A percentile compares a stretch with the other conserved stretches of the same genome.
Evolutionary conservation across 2,797 vertebrate genomes (phyloP).

Genomic region (Coranthus polyacanthus): DNA sequence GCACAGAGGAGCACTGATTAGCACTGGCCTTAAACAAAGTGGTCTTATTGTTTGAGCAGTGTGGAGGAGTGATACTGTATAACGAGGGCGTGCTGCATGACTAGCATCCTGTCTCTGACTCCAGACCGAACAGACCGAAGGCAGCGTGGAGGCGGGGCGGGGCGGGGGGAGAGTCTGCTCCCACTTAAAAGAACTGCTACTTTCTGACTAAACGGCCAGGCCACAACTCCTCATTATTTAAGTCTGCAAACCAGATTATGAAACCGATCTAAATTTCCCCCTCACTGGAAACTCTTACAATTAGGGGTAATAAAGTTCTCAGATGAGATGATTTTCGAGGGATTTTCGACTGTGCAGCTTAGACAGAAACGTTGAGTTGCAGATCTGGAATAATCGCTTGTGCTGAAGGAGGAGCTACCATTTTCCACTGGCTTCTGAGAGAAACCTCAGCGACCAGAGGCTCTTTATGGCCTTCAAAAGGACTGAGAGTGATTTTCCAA

Average conservation of each 20-base stretch:
- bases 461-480: conserved; percentile 52
- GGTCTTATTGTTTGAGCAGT: conserved; percentile 52
- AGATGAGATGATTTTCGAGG: conserved; percentile 21
- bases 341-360: conserved; percentile 1
- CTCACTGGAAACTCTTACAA: conserved; percentile 22
- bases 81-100: conserved; percentile 56
- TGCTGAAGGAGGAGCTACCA: conserved; percentile 42
- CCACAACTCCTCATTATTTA: conserved; percentile 24
- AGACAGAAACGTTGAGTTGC: conserved; percentile 44
- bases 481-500: conserved; percentile 59
- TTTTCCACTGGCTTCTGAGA: conserved; percentile 70
- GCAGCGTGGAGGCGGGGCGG: neutral
- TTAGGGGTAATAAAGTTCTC: neutral
- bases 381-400: conserved; percentile 64
- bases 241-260: conserved; percentile 24
- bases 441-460: conserved; percentile 51
- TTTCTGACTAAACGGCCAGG: conserved; percentile 18
- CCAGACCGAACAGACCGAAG: conserved; percentile 18
- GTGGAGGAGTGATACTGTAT: conserved; percentile 46
- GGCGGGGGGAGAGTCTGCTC: neutral
- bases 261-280: conserved; percentile 25
- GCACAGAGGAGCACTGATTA: conserved; percentile 9
- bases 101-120: conserved; percentile 58
- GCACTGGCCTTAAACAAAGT: conserved; percentile 41
- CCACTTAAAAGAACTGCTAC: neutral